Conservation (phyloP, 2,888 invertebrate species). For the Gandaritis pyraliata region DNA sequence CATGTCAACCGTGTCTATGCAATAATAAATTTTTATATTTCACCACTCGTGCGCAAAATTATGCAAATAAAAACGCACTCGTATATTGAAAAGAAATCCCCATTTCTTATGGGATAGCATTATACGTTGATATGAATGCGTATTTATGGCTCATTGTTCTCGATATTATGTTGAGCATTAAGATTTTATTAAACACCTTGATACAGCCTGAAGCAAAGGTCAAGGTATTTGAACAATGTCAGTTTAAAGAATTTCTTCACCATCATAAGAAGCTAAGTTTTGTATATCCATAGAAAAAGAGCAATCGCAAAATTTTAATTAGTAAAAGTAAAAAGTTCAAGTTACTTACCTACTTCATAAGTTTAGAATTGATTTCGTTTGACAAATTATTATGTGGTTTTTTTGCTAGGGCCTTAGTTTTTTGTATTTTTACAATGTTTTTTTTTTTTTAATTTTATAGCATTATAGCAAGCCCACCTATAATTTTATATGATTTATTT, state of each 20-base stretch:
- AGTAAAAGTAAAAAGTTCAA: too few species aligned
- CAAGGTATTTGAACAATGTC: conserved; percentile 38
- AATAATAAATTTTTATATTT: conserved; percentile 34
- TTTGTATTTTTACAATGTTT: too few species aligned
- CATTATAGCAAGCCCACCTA: too few species aligned
- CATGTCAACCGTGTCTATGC: conserved; percentile 11
- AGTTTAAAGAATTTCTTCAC: conserved; percentile 1
- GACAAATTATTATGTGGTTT: too few species aligned
- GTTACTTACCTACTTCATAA: too few species aligned
- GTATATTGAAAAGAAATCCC: conserved; percentile 68
- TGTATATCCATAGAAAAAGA: too few species aligned
- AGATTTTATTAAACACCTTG: conserved; percentile 68
- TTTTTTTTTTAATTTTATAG: too few species aligned
- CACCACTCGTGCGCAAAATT: conserved; percentile 52
- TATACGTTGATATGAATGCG: conserved; percentile 73
- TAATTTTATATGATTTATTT: too few species aligned
- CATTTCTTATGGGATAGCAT: conserved; percentile 66
- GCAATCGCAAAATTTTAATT: too few species aligned
- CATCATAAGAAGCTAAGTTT: too few species aligned
- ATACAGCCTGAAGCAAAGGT: conserved; percentile 65
- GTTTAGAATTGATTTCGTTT: too few species aligned
- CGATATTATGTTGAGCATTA: conserved; percentile 70
- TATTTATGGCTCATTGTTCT: conserved; percentile 81
- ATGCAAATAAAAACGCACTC: conserved; percentile 53
- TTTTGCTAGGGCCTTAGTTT: too few species aligned